Base-by-base conservation (phyloP, 1,140 invertebrate species). In the Saxidomus purpurata region DNA sequence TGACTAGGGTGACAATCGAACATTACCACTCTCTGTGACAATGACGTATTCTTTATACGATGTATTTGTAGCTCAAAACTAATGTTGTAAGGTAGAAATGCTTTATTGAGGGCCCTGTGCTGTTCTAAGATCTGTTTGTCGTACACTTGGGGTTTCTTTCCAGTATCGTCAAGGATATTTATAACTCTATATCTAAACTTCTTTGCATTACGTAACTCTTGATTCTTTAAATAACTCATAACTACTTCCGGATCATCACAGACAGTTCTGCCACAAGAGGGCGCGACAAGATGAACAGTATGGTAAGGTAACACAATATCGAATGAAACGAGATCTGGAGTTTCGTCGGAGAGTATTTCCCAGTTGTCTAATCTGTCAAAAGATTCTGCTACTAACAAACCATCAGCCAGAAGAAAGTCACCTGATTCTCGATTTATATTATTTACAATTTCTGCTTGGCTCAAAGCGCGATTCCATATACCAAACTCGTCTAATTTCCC, bases 231-330 rank as follows among this genome's bases (percentile, higher is more conserved):
- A 82, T 94, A 94, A 77, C 90, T 92, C 17, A 88, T 19, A 2
- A 94, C 90, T 0, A 93, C 91, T 31, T 91, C 90, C 55, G 94
- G 94, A 67, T 94, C 91, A 80, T 95, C 94, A 77, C 94, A 95
- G 0, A 94, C 90, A 17, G 94, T 94, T n/a, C 91, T 49, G 0
- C 94, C 94, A 79, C 94, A 95, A 17, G 85, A 84, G 17, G 94
- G 94, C 86, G 90, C 87, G 55, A 90, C 61, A 22, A 93, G 47
- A 34, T 74, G 43, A 0, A 93, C 49, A 43, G 92, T 80, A 71
- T 92, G 90, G 28, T 67, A 28, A 38, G 82, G 71, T n/a, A 87
- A 36, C n/a, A 71, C 63, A 15, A 93, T 90, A 81, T 88, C 87
- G 13, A 92, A 92, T 11, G 31, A 17, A 34, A 91, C 83, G 17